These are phyloP conservation scores for Mugil cephalus DNA, from an alignment of 2,113 vertebrate species.

Conservation along the genomic window DNA sequence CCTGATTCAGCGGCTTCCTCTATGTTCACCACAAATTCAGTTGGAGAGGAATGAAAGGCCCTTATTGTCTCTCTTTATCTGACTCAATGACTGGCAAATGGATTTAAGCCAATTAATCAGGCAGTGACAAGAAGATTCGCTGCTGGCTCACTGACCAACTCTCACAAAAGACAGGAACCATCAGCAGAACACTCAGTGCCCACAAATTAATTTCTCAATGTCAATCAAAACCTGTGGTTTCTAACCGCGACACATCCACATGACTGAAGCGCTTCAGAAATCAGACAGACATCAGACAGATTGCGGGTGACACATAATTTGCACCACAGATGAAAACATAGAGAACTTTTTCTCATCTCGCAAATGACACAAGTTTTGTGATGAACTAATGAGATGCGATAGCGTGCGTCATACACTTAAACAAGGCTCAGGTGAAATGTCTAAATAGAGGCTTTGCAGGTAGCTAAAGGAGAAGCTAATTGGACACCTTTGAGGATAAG, in stretches of 20 bases:
- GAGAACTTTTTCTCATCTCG: neutral
- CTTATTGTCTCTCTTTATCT: slow-evolving; percentile 77
- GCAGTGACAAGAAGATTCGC: slow-evolving; percentile 60
- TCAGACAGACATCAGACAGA: too few species aligned
- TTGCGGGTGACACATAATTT: neutral
- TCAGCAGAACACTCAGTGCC: slow-evolving; percentile 58
- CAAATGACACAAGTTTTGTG: neutral
- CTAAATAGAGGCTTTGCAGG: slow-evolving; percentile 47
- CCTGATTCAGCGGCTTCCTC: slow-evolving; percentile 61
- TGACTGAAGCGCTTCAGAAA: slow-evolving; percentile 15
- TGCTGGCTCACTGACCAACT: slow-evolving; percentile 73
- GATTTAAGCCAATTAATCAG: slow-evolving; percentile 78
- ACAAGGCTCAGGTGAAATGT: slow-evolving; percentile 25
- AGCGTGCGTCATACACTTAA: neutral
- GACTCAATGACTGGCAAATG: slow-evolving; percentile 69
- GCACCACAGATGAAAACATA: neutral
- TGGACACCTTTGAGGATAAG: slow-evolving; percentile 50
- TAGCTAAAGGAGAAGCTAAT: slow-evolving; percentile 40
- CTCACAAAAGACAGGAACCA: slow-evolving; percentile 65
- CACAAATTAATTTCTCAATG: slow-evolving; percentile 65
- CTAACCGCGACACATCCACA: slow-evolving; percentile 31
- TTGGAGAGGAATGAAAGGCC: slow-evolving; percentile 59
- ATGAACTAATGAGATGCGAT: neutral
- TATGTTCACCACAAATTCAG: slow-evolving; percentile 47
- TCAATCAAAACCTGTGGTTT: slow-evolving; percentile 54